These are phyloP conservation scores for Epistrophe grossulariae DNA, from an alignment of 2,888 invertebrate species.

Conservation along the genomic window DNA sequence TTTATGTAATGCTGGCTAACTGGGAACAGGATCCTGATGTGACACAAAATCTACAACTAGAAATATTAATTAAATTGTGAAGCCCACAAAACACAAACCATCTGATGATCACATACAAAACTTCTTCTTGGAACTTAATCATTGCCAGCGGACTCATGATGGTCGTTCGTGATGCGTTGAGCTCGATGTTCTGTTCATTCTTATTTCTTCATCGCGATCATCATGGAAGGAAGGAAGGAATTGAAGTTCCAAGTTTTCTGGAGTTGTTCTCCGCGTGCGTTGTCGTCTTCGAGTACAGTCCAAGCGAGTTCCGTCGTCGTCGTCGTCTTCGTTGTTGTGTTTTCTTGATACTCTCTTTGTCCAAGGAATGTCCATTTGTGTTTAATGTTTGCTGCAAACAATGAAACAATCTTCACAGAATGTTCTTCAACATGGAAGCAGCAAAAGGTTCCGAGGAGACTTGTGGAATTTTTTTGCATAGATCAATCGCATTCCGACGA, in stretches of 20 bases:
- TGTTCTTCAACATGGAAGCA: background rate
- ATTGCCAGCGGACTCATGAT: background rate
- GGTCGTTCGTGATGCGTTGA: conserved; percentile 20
- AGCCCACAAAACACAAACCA: conserved; percentile 10
- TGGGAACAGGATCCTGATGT: conserved; percentile 10
- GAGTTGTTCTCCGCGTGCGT: background rate
- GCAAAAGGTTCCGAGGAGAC: conserved; percentile 6
- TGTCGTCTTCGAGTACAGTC: too few relatives aligned
- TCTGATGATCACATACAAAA: conserved; percentile 27
- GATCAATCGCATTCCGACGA: conserved; percentile 59
- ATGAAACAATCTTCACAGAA: conserved; percentile 56
- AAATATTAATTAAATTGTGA: conserved; percentile 50
- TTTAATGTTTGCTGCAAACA: conserved; percentile 61
- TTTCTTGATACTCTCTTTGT: background rate
- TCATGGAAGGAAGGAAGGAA: background rate
- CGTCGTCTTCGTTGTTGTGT: background rate
- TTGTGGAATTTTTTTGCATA: conserved; percentile 50
- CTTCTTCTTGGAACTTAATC: conserved; percentile 58
- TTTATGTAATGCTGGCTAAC: conserved; percentile 42
- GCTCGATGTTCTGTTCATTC: conserved; percentile 21
- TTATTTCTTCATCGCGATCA: background rate
- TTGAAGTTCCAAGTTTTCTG: conserved; percentile 18
- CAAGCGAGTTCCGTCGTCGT: background rate
- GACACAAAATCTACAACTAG: conserved; percentile 45
- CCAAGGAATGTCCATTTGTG: conserved; percentile 56